Conservation (phyloP, 2,797 vertebrate genomes). For the Labroides dimidiatus region DNA sequence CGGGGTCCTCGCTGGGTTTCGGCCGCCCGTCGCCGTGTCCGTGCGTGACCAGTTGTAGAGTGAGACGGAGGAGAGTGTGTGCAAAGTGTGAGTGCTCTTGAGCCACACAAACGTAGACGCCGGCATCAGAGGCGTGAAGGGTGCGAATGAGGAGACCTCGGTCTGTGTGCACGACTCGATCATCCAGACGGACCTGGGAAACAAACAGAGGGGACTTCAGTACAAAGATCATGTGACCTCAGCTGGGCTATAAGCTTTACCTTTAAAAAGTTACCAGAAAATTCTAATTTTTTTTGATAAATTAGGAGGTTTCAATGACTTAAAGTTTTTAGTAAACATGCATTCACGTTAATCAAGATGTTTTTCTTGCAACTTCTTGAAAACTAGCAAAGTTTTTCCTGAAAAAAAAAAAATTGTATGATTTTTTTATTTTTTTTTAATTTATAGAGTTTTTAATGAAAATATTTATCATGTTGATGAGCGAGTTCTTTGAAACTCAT, state of each 20-base stretch:
- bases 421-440: no score
- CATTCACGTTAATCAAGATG: no score
- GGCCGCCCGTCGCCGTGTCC: constrained; percentile 89
- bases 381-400: no score
- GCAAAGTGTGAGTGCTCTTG: constrained; percentile 92
- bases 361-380: no score
- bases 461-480: no score
- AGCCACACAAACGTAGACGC: constrained; percentile 91
- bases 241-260: not conserved
- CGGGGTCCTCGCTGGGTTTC: constrained; percentile 82
- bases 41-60: constrained; percentile 89
- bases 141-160: constrained; percentile 93
- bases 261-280: not conserved
- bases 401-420: no score
- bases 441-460: no score
- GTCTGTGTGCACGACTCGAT: constrained; percentile 91
- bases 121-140: constrained; percentile 87
- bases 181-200: constrained; percentile 89
- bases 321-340: no score
- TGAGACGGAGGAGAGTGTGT: constrained; percentile 89
- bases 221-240: constrained; percentile 2
- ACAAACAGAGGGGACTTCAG: not conserved
- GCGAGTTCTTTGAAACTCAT: no score
- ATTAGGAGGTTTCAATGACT: no score
- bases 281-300: no score